phyloP scores from a whole-genome alignment of 2,888 invertebrate genomes.

The Cephus pulcher region DNA sequence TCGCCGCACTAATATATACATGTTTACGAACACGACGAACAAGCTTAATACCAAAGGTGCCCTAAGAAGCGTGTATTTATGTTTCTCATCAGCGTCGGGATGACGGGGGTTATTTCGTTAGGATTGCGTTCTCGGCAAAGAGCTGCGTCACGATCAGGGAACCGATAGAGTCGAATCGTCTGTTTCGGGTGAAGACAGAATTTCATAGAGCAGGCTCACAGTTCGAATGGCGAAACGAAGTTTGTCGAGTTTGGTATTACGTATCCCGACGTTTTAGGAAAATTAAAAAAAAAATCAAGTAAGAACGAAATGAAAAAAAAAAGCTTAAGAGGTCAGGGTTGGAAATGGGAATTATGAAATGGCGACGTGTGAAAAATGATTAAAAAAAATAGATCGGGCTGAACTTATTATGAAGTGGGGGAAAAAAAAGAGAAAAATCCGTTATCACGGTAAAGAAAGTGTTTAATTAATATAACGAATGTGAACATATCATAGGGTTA shows the following conservation, averaged over 20 bases:
- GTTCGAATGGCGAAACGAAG: not conserved
- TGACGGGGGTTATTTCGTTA: slow-evolving; percentile 54
- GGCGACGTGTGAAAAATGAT: slow-evolving; percentile 13
- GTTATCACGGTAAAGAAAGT: slow-evolving; percentile 16
- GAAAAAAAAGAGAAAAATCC: slow-evolving; percentile 8
- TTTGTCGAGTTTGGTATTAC: not conserved
- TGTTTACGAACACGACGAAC: slow-evolving; percentile 69
- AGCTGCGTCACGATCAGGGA: not conserved
- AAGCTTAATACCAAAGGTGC: slow-evolving; percentile 90
- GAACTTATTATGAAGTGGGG: slow-evolving; percentile 23
- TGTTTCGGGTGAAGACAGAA: not conserved
- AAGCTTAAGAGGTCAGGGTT: slow-evolving; percentile 37
- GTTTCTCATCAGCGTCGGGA: slow-evolving; percentile 67
- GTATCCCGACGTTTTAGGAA: slow-evolving; percentile 12
- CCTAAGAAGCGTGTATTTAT: slow-evolving; percentile 76
- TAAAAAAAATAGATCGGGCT: slow-evolving; percentile 14
- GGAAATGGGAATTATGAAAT: slow-evolving; percentile 17
- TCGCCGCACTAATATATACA: slow-evolving; percentile 50
- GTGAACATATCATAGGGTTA: slow-evolving; percentile 65
- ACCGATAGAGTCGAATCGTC: not conserved
- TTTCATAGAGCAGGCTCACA: not conserved
- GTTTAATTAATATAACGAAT: slow-evolving; percentile 51
- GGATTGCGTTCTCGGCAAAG: slow-evolving; percentile 44
- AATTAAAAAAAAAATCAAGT: slow-evolving; percentile 20
- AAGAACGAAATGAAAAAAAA: slow-evolving; percentile 25